Evolutionary conservation across 2,797 vertebrate species (phyloP), one percentile per base, ranked within the genome.

Genomic region (Leptodactylus fallax): DNA sequence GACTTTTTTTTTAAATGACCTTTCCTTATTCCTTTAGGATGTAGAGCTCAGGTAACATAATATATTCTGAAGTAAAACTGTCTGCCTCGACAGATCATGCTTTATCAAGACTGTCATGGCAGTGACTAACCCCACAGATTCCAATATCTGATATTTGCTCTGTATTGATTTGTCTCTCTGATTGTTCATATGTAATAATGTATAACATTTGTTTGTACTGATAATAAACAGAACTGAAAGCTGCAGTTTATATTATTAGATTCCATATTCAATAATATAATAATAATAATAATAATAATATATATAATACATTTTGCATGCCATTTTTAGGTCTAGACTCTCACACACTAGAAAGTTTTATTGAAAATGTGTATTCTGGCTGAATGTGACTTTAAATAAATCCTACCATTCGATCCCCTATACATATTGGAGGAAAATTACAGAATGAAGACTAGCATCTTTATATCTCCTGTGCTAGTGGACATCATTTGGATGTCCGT

Each of bases 1-100:
- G 71, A 74, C 4, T 74, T 21, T 74, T 71, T n/a, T 72, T 72
- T 72, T 12, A 47, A 17, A 72, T 21, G 71, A 47, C 71, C 71
- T 72, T 45, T 16, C 71, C 71, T 47, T 51, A 51, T 74, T 74
- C 9, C 45, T 74, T 51, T 51, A 74, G 45, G 71, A 51, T 74
- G 45, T 19, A 12, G 71, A 49, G 9, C 71, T 49, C 71, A 74
- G 45, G 45, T 49, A 74, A 74, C 10, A 49, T 74, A 49, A 74
- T 74, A 49, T 47, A 19, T 74, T 51, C 71, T 74, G 27, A 74
- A 51, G 71, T 74, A 74, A 13, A 51, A 74, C 19, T 72, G 19
- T 8, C 51, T 53, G 17, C 17, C 71, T 16, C 2, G 36, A 49
- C 17, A 72, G 16, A 53, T 6, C 51, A 47, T 4, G 7, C 8